Conservation (phyloP, 2,797 vertebrate species). For the Geotrypetes seraphini region DNA sequence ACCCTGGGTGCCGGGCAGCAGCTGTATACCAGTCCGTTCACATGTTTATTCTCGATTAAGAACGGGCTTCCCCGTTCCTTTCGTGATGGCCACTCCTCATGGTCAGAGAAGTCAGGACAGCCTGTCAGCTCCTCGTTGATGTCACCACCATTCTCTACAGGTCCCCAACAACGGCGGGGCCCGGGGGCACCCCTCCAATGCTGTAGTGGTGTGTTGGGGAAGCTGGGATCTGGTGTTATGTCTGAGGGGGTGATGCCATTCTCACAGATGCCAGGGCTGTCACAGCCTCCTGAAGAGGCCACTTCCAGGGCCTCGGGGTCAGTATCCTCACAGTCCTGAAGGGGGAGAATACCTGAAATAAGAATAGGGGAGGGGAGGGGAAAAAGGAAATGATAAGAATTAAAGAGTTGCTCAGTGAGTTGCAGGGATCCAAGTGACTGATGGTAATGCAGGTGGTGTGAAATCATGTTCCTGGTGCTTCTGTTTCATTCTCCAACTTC, state of each 20-base stretch:
- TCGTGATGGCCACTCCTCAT: constrained; percentile 30
- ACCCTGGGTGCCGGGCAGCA: too few relatives aligned
- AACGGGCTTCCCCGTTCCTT: constrained; percentile 42
- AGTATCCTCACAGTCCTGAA: constrained; percentile 38
- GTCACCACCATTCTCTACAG: constrained; percentile 4
- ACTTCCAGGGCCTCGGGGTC: constrained; percentile 40
- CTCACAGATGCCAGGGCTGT: constrained; percentile 40
- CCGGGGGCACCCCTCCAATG: constrained; percentile 29
- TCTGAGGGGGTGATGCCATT: constrained; percentile 49
- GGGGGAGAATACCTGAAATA: constrained; percentile 30
- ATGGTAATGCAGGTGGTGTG: too few relatives aligned
- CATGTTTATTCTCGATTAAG: constrained; percentile 1
- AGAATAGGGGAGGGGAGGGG: neutral
- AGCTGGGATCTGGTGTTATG: constrained; percentile 36
- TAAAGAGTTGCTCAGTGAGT: neutral
- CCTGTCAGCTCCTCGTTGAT: constrained; percentile 15
- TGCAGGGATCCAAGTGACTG: neutral
- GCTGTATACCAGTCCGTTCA: too few relatives aligned
- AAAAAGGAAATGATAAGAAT: neutral
- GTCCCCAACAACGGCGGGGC: constrained; percentile 20
- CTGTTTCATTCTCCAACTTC: too few relatives aligned
- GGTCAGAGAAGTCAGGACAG: constrained; percentile 23
- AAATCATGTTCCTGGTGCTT: too few relatives aligned
- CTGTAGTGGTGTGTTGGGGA: constrained; percentile 35
- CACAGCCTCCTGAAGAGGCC: too few relatives aligned